Evolutionary conservation across 2,888 invertebrate species (phyloP), one percentile per base, ranked within the genome.

Genomic region (Spilosoma lubricipeda): DNA sequence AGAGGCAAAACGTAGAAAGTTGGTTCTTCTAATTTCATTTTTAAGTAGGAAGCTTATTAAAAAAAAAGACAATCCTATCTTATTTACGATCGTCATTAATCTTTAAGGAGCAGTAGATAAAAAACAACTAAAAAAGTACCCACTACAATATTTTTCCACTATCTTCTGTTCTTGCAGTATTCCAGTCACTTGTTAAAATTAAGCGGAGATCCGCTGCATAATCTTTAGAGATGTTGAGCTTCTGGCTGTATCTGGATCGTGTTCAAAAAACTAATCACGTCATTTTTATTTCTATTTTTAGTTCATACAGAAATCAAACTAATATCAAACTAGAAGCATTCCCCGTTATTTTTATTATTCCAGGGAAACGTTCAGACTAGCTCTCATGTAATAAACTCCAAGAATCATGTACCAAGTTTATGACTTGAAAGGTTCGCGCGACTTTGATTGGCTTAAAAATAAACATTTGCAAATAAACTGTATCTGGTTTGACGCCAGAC

Each of bases 401-500:
- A 70, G 30, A 42, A 45, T 42, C 8, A 67, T 67, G 45, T 45
- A 67, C 30, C 67, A 30, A 30, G 59, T 67, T 72, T 67, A 72
- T 45, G 45, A 59, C 63, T 45, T 63, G 45, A 75, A 78, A 27
- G 27, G 65, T 9, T 67, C 70, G 56, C 59, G 42, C 52, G 67
- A 75, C 70, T 78, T 73, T 73, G 67, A 69, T 71, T 68, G 69
- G 77, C 71, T 76, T 70, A 77, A 74, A 79, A 77, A 78, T 80
- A 85, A 81, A 82, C 74, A 82, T 59, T 67, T 71, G 56, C 71
- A 63, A 39, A 52, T 64, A 52, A 66, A 48, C 18, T 77, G 81
- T 77, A 80, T 85, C 86, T 87, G 85, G 77, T 80, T 64, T 75
- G 75, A 81, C 64, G 74, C 78, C 67, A 73, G 79, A 73, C 67